Evolutionary conservation across 2,797 vertebrate species (phyloP).

Genomic region (Thunnus albacares): DNA sequence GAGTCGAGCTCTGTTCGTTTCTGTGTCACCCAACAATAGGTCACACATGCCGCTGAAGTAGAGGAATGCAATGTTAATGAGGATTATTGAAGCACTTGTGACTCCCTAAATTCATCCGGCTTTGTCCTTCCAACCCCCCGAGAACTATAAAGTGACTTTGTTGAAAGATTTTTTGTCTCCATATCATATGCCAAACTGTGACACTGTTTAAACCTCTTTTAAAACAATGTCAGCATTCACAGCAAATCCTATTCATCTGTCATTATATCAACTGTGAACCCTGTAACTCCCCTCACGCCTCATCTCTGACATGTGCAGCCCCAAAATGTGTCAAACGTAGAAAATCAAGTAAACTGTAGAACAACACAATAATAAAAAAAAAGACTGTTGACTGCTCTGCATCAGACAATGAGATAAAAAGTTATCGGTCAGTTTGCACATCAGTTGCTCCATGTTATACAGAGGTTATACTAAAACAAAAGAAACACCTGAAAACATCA

Average conservation of each 20-base stretch:
- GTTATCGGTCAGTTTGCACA: not conserved
- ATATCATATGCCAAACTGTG: slow-evolving; percentile 62
- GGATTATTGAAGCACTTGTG: slow-evolving; percentile 86
- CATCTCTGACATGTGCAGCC: slow-evolving; percentile 1
- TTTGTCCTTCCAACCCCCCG: slow-evolving; percentile 69
- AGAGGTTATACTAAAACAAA: too few species aligned
- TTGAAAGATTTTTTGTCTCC: slow-evolving; percentile 63
- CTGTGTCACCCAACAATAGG: slow-evolving; percentile 70
- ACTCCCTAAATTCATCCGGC: slow-evolving; percentile 85
- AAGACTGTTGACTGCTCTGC: not conserved
- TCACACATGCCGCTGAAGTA: slow-evolving; percentile 55
- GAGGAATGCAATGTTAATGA: slow-evolving; percentile 83
- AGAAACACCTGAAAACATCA: too few species aligned
- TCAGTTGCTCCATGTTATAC: too few species aligned
- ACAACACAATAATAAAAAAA: not conserved
- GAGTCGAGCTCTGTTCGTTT: slow-evolving; percentile 13
- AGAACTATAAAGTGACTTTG: slow-evolving; percentile 71
- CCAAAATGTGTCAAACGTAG: not conserved
- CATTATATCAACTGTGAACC: slow-evolving; percentile 35
- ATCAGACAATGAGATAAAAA: accelerated
- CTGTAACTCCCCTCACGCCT: slow-evolving; percentile 21
- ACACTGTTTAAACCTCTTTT: slow-evolving; percentile 68
- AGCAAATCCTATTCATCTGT: slow-evolving; percentile 64
- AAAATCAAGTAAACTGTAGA: not conserved
- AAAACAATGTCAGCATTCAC: slow-evolving; percentile 80